Evolutionary conservation across 1,140 invertebrate genomes (phyloP).

Genomic region (Brachionus koreanus): DNA sequence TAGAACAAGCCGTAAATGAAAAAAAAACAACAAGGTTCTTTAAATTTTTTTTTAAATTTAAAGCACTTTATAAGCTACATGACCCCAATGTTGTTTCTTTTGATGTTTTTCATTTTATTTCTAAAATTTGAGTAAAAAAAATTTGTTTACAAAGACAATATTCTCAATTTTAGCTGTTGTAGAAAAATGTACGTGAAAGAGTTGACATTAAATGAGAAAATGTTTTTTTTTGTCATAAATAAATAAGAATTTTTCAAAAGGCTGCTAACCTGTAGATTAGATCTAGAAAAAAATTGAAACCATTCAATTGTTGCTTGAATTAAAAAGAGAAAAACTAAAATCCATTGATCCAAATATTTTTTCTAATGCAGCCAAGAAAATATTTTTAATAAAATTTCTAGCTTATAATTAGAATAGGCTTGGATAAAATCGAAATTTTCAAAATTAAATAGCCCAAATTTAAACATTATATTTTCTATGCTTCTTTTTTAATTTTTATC

Average conservation of each 20-base stretch:
- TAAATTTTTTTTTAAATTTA: too few species aligned
- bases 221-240: too few species aligned
- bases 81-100: too few species aligned
- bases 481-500: neutral
- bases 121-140: too few species aligned
- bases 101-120: too few species aligned
- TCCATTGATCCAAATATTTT: neutral
- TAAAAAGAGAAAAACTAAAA: neutral
- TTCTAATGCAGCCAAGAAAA: neutral
- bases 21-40: too few species aligned
- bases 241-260: neutral
- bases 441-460: neutral
- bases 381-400: neutral
- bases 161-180: too few species aligned
- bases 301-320: neutral
- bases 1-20: too few species aligned
- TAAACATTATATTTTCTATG: neutral
- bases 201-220: too few species aligned
- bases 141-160: too few species aligned
- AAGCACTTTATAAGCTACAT: too few species aligned
- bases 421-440: neutral
- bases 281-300: neutral
- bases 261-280: neutral
- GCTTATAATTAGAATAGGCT: neutral
- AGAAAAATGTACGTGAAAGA: too few species aligned